Evolutionary conservation across 37 sponge, comb jelly and placozoan species (phyloP).

Genomic region (Amphimedon queenslandica): DNA sequence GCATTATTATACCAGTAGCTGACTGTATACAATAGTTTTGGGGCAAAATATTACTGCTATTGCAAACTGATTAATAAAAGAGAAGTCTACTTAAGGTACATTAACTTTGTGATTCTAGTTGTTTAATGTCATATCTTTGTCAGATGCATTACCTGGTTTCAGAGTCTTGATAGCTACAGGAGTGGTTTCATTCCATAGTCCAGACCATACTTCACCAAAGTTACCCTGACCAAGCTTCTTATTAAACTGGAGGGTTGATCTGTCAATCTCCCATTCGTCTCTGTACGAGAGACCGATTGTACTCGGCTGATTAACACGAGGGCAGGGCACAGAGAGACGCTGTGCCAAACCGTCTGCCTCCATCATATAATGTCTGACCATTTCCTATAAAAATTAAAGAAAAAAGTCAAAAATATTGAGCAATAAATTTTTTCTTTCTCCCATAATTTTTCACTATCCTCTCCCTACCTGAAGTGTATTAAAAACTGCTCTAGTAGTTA

Average conservation of each 20-base stretch:
- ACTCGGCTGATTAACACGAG: conserved; percentile 28
- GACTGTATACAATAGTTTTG: too few species aligned
- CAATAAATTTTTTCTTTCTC: background rate
- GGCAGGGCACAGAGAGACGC: conserved; percentile 65
- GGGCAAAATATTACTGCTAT: too few species aligned
- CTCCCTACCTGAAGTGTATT: conserved; percentile 33
- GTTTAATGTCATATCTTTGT: too few species aligned
- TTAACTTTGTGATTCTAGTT: too few species aligned
- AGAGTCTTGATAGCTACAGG: conserved; percentile 90
- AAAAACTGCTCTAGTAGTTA: conserved; percentile 59
- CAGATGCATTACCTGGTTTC: conserved; percentile 53
- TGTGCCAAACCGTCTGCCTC: conserved; percentile 70
- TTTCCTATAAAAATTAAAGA: conserved; percentile 20
- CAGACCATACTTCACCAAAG: conserved; percentile 92
- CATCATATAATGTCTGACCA: conserved; percentile 57
- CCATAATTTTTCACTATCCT: background rate
- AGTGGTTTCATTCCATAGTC: conserved; percentile 77
- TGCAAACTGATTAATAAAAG: too few species aligned
- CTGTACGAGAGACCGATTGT: conserved; percentile 69
- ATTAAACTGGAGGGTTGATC: conserved; percentile 58
- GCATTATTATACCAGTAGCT: too few species aligned
- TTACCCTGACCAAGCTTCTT: conserved; percentile 79
- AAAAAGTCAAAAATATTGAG: background rate
- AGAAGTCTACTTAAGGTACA: too few species aligned
- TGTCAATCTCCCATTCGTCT: conserved; percentile 93